phyloP scores from a whole-genome alignment of 2,113 vertebrate genomes.

The Erpornis zantholeuca region DNA sequence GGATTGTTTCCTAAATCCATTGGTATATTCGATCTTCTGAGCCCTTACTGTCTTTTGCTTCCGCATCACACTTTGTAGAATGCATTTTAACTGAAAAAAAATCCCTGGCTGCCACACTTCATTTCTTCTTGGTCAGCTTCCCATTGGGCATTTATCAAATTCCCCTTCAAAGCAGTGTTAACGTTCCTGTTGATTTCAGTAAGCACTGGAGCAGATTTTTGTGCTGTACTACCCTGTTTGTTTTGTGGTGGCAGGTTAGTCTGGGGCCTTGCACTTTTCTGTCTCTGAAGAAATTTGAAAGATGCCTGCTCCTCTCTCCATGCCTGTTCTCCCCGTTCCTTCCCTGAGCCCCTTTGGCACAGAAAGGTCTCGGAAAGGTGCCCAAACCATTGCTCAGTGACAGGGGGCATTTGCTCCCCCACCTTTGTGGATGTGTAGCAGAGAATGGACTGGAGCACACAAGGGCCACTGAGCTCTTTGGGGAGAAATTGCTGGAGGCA shows the following conservation, averaged over 20 bases:
- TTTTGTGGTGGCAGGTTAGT: not conserved
- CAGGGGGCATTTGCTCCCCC: not conserved
- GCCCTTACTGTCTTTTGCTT: not conserved
- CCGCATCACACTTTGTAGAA: not conserved
- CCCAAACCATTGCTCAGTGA: not conserved
- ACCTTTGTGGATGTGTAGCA: not conserved
- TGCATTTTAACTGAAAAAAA: not conserved
- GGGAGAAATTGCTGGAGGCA: not conserved
- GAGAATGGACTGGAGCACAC: rapidly evolving
- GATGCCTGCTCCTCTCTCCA: rapidly evolving
- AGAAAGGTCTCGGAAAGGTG: not conserved
- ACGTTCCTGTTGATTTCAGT: not conserved
- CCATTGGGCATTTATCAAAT: not conserved
- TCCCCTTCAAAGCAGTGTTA: not conserved
- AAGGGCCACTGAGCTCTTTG: not conserved
- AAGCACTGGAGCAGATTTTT: not conserved
- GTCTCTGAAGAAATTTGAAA: not conserved
- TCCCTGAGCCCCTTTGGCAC: not conserved
- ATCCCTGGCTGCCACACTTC: not conserved
- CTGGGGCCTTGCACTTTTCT: not conserved
- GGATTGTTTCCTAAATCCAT: not conserved
- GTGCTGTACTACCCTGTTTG: not conserved
- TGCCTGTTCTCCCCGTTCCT: not conserved
- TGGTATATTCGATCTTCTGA: not conserved
- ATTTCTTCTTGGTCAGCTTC: not conserved